phyloP scores from a whole-genome alignment of 1,140 invertebrate species.

The Hermetia illucens region DNA sequence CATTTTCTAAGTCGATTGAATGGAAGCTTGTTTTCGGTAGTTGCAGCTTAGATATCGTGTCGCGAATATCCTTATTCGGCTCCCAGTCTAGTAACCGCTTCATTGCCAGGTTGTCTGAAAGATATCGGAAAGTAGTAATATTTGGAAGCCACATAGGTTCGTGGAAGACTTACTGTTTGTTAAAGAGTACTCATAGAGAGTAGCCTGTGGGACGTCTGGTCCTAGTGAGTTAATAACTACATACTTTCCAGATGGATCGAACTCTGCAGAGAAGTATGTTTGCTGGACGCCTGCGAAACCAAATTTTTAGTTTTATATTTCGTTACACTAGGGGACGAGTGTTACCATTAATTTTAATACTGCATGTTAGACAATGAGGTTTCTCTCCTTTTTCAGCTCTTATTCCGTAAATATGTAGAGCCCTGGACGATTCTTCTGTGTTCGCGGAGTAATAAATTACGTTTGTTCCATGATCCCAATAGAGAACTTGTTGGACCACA shows the following conservation, averaged over 20 bases:
- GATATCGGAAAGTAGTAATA: slow-evolving; percentile 1
- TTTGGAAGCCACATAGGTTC: background rate
- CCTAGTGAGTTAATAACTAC: slow-evolving; percentile 22
- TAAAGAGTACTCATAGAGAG: slow-evolving; percentile 18
- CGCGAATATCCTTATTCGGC: slow-evolving; percentile 14
- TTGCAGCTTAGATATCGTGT: slow-evolving; percentile 13
- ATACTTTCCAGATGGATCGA: slow-evolving; percentile 18
- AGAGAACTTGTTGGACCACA: slow-evolving; percentile 63
- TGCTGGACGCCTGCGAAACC: slow-evolving; percentile 15
- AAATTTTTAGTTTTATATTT: background rate
- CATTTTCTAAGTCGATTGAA: slow-evolving; percentile 18
- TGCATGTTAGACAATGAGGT: slow-evolving; percentile 41
- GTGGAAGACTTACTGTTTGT: slow-evolving; percentile 18
- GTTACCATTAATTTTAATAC: slow-evolving; percentile 9
- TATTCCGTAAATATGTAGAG: slow-evolving; percentile 43
- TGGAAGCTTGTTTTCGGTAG: slow-evolving; percentile 19
- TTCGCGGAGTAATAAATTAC: slow-evolving; percentile 52
- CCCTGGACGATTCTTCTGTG: slow-evolving; percentile 36
- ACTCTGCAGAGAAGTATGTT: slow-evolving; percentile 22
- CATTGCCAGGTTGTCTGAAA: background rate
- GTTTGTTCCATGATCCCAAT: slow-evolving; percentile 54
- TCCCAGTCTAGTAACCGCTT: slow-evolving; percentile 19
- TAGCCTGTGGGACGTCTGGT: slow-evolving; percentile 19
- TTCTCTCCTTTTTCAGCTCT: slow-evolving; percentile 21
- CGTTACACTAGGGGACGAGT: background rate